Evolutionary conservation across 2,888 invertebrate species (phyloP), one percentile per base, ranked within the genome.

Genomic region (Phaonia tiefii): DNA sequence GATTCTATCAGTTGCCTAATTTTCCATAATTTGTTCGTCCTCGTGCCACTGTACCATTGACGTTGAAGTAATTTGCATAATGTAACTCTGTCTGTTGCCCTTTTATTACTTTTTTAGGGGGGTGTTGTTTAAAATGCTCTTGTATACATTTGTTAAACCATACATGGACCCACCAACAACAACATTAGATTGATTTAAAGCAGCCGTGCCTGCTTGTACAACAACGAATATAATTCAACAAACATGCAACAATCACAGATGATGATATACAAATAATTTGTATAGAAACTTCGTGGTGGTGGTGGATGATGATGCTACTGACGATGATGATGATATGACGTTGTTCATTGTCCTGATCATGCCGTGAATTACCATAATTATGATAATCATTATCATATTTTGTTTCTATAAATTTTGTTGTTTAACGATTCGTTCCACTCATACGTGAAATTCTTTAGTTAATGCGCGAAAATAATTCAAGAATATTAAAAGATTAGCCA

Each of bases 401-500:
- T 73, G 46, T 71, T 75, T 15, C 25, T 51, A 37, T 65, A 74
- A 70, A 74, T 78, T 46, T 78, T 54, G 56, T 72, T 54, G 56
- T 72, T 54, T 72, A 75, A 20, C 60, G 70, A 76, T 79, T 70
- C 42, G 51, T 76, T 79, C 60, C 66, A 80, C 69, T 83, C 80
- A 76, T 80, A 78, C 73, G 83, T 80, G 70, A 80, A 83, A 80
- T 83, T 83, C 79, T 75, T 73, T 31, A 79, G 66, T 74, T 79
- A 80, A 83, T 80, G 73, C 75, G 80, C 78, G 75, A 76, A 82
- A 77, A 82, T 79, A 79, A 72, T 79, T 75, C 67, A 75, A 73
- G 56, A 73, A 75, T 82, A 79, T 79, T 75, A 65, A 82, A 73
- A 75, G 75, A 82, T 82, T 70, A 72, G n/a, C n/a, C n/a, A n/a